These are phyloP conservation scores for Scomber japonicus DNA, from an alignment of 2,113 vertebrate species.

Conservation along the genomic window DNA sequence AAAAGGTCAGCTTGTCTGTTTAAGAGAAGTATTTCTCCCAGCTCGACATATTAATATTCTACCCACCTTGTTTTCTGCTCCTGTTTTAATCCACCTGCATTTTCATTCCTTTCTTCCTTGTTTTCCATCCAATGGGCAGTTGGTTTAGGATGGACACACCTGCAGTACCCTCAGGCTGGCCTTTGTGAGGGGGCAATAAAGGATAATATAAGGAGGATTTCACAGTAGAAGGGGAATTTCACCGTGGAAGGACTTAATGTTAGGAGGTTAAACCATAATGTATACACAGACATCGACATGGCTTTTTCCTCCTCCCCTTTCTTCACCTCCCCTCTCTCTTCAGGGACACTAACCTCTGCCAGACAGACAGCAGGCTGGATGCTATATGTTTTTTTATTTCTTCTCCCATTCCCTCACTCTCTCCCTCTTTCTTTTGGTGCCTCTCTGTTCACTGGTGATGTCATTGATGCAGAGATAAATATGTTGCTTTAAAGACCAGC, in stretches of 20 bases:
- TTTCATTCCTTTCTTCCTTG: neutral
- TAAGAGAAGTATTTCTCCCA: slow-evolving; percentile 22
- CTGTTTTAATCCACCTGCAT: slow-evolving; percentile 28
- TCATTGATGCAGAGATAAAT: slow-evolving; percentile 82
- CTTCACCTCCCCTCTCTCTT: neutral
- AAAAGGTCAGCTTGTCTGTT: slow-evolving; percentile 68
- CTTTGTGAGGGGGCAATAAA: neutral
- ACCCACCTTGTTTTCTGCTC: slow-evolving; percentile 29
- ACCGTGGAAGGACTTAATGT: neutral
- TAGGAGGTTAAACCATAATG: neutral
- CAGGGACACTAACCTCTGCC: slow-evolving; percentile 19
- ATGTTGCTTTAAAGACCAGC: slow-evolving; percentile 75
- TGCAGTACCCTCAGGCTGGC: neutral
- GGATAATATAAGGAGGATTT: slow-evolving; percentile 14
- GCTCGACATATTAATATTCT: slow-evolving; percentile 40
- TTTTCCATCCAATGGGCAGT: slow-evolving; percentile 2
- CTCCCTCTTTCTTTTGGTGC: slow-evolving; percentile 18
- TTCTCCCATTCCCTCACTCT: slow-evolving; percentile 27
- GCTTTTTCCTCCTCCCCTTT: neutral
- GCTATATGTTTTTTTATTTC: slow-evolving; percentile 42
- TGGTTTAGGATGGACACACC: slow-evolving; percentile 16
- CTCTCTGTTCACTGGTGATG: slow-evolving; percentile 66
- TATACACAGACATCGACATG: neutral
- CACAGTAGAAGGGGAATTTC: neutral
- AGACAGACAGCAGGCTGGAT: slow-evolving; percentile 41